These are phyloP conservation scores for Bombus turneri DNA, from an alignment of 1,140 invertebrate species.

Conservation along the genomic window DNA sequence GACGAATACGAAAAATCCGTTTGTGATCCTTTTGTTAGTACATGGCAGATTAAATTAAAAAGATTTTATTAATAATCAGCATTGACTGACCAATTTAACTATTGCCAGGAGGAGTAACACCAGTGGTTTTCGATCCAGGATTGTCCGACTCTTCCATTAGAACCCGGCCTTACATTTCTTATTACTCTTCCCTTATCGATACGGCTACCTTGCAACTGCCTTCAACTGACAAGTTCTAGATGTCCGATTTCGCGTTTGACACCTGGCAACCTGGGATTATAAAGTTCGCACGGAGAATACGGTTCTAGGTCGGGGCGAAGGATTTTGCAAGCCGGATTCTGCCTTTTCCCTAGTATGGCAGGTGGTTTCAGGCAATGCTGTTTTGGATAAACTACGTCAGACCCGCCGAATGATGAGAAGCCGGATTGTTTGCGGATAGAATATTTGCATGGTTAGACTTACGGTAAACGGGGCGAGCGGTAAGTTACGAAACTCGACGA, in stretches of 20 bases:
- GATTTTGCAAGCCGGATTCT: not conserved
- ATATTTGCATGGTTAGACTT: not conserved
- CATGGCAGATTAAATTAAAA: too few relatives aligned
- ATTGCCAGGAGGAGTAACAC: too few relatives aligned
- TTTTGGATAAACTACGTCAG: not conserved
- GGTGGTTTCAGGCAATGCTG: not conserved
- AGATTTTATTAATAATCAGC: too few relatives aligned
- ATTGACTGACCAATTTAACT: too few relatives aligned
- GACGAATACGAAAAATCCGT: not conserved
- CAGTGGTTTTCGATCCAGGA: too few relatives aligned
- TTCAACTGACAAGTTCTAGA: not conserved
- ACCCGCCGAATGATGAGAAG: not conserved
- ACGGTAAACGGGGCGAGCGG: not conserved
- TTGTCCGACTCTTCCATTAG: too few relatives aligned
- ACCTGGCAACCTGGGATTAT: not conserved
- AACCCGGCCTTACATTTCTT: too few relatives aligned
- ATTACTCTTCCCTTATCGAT: too few relatives aligned
- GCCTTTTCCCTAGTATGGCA: not conserved
- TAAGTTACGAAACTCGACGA: not conserved
- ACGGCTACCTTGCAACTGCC: not conserved
- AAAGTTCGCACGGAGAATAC: not conserved
- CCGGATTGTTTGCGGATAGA: not conserved
- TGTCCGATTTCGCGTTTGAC: not conserved
- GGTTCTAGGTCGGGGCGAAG: not conserved
- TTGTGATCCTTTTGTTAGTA: too few relatives aligned